Evolutionary conservation across 2,888 invertebrate genomes (phyloP).

Genomic region (Lottia scabra): DNA sequence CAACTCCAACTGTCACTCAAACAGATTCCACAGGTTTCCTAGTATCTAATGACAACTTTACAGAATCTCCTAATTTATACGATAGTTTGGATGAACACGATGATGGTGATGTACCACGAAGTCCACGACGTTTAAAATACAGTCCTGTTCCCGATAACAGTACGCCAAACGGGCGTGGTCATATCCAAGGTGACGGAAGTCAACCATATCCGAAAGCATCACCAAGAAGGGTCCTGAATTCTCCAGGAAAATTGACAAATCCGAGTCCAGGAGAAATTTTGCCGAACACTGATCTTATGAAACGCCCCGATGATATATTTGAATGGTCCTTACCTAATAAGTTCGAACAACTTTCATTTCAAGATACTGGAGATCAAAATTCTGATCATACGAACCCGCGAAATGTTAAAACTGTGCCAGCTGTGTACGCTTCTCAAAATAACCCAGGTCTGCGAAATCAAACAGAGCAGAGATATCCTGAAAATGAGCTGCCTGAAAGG

Average conservation of each 20-base stretch:
- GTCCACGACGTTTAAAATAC: background rate
- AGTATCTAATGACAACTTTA: constrained; percentile 8
- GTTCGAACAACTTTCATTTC: background rate
- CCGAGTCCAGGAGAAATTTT: background rate
- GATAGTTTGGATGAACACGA: constrained; percentile 38
- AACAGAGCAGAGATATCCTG: background rate
- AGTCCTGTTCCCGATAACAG: background rate
- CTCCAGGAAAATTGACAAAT: background rate
- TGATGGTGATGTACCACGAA: constrained; percentile 7
- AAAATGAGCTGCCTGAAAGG: background rate
- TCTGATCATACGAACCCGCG: background rate
- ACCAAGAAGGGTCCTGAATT: background rate
- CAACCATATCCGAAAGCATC: background rate
- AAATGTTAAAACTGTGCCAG: background rate
- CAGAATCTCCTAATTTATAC: constrained; percentile 26
- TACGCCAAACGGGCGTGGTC: background rate
- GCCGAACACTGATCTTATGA: background rate
- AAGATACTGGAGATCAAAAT: background rate
- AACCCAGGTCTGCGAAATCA: background rate
- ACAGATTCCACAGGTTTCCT: background rate
- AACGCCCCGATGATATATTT: background rate
- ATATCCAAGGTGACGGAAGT: background rate
- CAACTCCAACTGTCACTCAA: background rate
- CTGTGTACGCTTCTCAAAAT: background rate
- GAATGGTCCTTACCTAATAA: background rate